Evolutionary conservation across 2,113 vertebrate species (phyloP).

Genomic region (Rana temporaria): DNA sequence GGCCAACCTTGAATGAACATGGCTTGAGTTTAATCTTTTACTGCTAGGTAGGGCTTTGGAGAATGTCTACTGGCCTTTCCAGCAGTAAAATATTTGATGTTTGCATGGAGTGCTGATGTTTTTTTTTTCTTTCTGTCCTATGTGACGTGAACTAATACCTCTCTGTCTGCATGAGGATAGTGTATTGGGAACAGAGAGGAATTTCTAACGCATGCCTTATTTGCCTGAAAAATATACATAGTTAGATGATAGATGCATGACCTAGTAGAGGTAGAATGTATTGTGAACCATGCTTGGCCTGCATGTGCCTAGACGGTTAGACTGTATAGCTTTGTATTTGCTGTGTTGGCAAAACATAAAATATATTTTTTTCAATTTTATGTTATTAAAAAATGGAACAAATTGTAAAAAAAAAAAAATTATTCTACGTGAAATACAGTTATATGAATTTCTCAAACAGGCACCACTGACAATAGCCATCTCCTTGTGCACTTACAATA

Average conservation of each 20-base stretch:
- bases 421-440: too few relatives aligned
- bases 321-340: background rate
- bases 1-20: conserved; percentile 65
- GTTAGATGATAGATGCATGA: background rate
- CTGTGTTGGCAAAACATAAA: background rate
- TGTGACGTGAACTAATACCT: background rate
- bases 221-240: background rate
- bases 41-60: background rate
- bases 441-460: too few relatives aligned
- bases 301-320: background rate
- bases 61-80: background rate
- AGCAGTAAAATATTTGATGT: conserved; percentile 64
- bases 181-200: background rate
- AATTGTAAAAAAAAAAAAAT: too few relatives aligned
- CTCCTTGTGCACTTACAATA: too few relatives aligned
- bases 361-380: background rate
- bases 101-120: conserved; percentile 76
- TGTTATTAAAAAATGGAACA: background rate
- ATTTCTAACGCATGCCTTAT: background rate
- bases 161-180: conserved; percentile 2
- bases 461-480: too few relatives aligned
- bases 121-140: conserved; percentile 15
- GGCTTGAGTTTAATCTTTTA: conserved; percentile 64
- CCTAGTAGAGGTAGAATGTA: background rate
- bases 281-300: background rate